phyloP scores from a whole-genome alignment of 2,113 vertebrate genomes.

The Tyto alba region DNA sequence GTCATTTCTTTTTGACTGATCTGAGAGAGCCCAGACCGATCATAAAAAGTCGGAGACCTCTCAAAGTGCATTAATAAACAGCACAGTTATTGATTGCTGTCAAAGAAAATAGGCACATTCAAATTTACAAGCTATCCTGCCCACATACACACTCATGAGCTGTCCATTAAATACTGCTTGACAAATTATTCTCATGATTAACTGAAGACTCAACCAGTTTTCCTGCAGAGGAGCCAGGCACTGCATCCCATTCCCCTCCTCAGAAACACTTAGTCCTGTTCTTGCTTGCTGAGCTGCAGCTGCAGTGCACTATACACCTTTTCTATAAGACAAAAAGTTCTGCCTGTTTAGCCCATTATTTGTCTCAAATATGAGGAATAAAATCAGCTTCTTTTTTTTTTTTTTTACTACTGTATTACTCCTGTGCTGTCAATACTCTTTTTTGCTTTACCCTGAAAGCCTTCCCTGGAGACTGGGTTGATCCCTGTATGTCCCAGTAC shows the following conservation, averaged over 20 bases:
- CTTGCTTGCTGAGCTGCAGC: neutral
- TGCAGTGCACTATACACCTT: neutral
- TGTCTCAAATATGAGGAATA: neutral
- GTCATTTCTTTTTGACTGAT: neutral
- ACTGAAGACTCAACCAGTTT: neutral
- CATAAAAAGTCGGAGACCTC: neutral
- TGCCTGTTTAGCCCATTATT: neutral
- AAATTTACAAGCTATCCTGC: conserved; percentile 11
- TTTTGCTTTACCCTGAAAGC: neutral
- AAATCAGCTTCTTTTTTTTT: neutral
- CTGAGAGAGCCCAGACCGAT: neutral
- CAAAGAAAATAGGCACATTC: neutral
- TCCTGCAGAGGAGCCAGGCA: neutral
- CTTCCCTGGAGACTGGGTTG: neutral
- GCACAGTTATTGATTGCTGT: neutral
- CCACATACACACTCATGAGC: neutral
- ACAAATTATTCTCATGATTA: neutral
- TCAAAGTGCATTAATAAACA: neutral
- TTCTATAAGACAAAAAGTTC: neutral
- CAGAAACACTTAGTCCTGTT: neutral
- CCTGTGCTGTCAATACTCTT: neutral
- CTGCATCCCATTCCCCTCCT: neutral
- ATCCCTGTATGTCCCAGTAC: neutral
- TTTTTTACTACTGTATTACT: neutral
- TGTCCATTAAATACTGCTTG: neutral